Conservation (phyloP, 2,113 vertebrate species). For the Merops nubicus region DNA sequence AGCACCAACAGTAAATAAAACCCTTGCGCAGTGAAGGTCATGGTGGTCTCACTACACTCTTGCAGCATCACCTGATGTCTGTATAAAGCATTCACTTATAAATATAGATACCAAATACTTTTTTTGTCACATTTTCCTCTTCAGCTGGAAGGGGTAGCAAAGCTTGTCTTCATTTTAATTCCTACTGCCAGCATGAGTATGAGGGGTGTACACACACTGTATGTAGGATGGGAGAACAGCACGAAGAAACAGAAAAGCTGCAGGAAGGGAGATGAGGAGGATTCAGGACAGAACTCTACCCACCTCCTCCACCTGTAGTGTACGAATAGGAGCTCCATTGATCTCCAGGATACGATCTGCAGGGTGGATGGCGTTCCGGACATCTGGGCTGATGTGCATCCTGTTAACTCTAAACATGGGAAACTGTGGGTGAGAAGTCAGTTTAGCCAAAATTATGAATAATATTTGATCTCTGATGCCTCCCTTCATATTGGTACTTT, state of each 20-base stretch:
- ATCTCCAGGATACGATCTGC: conserved; percentile 97
- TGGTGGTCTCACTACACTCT: neutral
- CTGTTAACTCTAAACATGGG: conserved; percentile 83
- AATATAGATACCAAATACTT: neutral
- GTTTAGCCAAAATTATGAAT: neutral
- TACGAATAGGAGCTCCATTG: conserved; percentile 89
- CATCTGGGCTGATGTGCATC: conserved; percentile 91
- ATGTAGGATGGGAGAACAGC: neutral
- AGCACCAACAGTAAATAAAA: neutral
- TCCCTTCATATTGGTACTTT: neutral
- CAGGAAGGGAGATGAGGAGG: neutral
- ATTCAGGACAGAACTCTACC: conserved; percentile 17
- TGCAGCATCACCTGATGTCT: neutral
- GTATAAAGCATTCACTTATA: neutral
- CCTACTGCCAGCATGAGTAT: neutral
- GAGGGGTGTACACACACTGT: neutral
- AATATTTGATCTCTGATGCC: neutral
- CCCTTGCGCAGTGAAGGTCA: neutral
- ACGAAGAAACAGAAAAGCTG: neutral
- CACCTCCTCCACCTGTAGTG: conserved; percentile 88
- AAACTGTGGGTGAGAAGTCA: neutral
- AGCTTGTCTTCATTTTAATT: neutral
- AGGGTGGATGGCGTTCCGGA: conserved; percentile 91
- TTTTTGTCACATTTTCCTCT: neutral
- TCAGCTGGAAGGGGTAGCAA: neutral